phyloP scores from a whole-genome alignment of 2,113 vertebrate species.

The Gorsachius goisagi region DNA sequence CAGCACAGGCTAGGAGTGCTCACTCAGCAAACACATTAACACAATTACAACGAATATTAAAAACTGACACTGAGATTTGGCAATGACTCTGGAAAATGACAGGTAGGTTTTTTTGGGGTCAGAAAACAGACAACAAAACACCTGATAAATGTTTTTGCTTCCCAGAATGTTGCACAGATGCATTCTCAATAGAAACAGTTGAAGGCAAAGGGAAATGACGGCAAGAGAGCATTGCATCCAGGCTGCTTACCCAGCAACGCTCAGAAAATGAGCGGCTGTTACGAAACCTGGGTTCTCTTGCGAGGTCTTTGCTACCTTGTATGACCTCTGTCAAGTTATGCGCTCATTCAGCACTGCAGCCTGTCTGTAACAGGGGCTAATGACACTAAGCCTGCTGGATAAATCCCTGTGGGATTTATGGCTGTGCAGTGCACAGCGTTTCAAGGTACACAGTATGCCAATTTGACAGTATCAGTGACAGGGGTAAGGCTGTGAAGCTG shows the following conservation, averaged over 20 bases:
- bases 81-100: background rate
- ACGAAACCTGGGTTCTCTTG: background rate
- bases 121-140: conserved; percentile 14
- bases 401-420: conserved; percentile 29
- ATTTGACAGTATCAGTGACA: conserved; percentile 14
- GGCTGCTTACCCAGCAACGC: background rate
- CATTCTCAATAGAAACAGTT: background rate
- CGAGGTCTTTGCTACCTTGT: conserved; percentile 37
- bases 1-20: conserved; percentile 46
- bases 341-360: background rate
- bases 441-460: background rate
- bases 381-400: conserved; percentile 25
- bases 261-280: conserved; percentile 10
- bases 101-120: background rate
- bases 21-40: conserved; percentile 11
- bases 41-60: background rate
- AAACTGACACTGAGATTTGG: background rate
- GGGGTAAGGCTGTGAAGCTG: background rate
- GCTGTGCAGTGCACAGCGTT: background rate
- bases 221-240: background rate
- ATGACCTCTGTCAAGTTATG: conserved; percentile 48
- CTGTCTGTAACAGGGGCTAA: background rate
- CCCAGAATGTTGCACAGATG: background rate
- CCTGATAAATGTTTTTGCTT: background rate
- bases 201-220: background rate